Evolutionary conservation across 1,140 invertebrate species (phyloP), one percentile per base, ranked within the genome.

Genomic region (Muscidifurax raptorellus): DNA sequence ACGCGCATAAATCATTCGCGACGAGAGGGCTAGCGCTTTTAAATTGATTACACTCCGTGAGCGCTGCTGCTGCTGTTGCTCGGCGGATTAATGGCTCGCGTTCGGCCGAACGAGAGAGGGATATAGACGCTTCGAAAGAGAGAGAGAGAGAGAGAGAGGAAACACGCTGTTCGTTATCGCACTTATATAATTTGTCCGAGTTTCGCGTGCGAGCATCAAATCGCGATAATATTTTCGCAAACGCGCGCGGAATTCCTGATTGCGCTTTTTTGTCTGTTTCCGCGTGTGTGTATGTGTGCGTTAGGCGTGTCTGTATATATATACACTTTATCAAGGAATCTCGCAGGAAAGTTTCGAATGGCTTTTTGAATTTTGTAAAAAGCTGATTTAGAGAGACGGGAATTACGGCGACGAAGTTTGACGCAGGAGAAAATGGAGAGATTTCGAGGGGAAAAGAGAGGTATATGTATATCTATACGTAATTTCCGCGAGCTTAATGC

Each of bases 1-100:
- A 10, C 80, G 22, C 59, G n/a, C 79, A 87, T 88, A 89, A 89
- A 89, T 89, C 89, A 89, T 84, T 82, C 72, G 59, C 79, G 83
- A n/a, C 28, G 86, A 64, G 52, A 59, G 52, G 52, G 52, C 22
- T 59, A 59, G 52, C 69, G 82, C 87, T 83, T 87, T 88, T 88
- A 89, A 89, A 87, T 89, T 85, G 86, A 89, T 88, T 66, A 40
- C 87, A 69, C 47, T 78, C 85, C 36, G 84, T 27, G 72, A 64
- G 59, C 72, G 40, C 32, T 67, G 22, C 82, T 36, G 27, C 66
- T 64, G 52, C 52, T 22, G 25, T 32, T 76, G 85, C 78, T 81
- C 52, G 82, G 18, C 76, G 76, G 85, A 85, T 86, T 86, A 85
- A 86, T 87, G 84, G 76, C 83, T 79, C 83, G 28, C 40, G 66